These are phyloP conservation scores for Scylla paramamosain DNA, from an alignment of 1,140 invertebrate species.

Conservation along the genomic window DNA sequence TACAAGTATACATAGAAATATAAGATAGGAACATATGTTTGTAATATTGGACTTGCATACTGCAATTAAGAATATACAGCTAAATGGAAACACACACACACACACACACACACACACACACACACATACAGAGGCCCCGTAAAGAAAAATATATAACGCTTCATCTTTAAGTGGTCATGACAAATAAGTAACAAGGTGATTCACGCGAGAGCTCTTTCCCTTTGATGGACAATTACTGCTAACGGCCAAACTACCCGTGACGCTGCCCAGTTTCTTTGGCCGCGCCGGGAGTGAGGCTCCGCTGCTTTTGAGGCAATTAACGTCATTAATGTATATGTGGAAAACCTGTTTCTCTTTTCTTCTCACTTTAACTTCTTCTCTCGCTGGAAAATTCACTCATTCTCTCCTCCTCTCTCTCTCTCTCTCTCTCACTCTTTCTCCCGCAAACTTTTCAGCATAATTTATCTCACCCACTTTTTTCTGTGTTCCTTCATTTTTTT, in stretches of 20 bases:
- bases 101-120: conserved; percentile 23
- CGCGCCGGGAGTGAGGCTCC: neutral
- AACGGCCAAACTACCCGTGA: conserved; percentile 68
- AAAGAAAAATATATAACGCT: conserved; percentile 43
- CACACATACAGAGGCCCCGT: neutral
- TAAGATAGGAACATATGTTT: neutral
- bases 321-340: conserved; percentile 44
- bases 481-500: neutral
- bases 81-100: neutral
- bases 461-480: neutral
- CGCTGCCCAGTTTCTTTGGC: conserved; percentile 59
- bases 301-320: conserved; percentile 65
- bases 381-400: neutral
- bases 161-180: conserved; percentile 69
- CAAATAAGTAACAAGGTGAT: conserved; percentile 59
- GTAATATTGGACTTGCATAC: neutral
- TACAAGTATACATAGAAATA: neutral
- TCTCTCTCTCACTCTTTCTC: no score
- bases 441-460: neutral
- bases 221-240: conserved; percentile 59
- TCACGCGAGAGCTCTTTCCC: conserved; percentile 33
- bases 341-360: conserved; percentile 38
- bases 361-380: conserved; percentile 30
- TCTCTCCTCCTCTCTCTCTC: neutral
- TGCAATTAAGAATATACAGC: no score